Evolutionary conservation across 2,888 invertebrate genomes (phyloP).

Genomic region (Itoplectis maculator): DNA sequence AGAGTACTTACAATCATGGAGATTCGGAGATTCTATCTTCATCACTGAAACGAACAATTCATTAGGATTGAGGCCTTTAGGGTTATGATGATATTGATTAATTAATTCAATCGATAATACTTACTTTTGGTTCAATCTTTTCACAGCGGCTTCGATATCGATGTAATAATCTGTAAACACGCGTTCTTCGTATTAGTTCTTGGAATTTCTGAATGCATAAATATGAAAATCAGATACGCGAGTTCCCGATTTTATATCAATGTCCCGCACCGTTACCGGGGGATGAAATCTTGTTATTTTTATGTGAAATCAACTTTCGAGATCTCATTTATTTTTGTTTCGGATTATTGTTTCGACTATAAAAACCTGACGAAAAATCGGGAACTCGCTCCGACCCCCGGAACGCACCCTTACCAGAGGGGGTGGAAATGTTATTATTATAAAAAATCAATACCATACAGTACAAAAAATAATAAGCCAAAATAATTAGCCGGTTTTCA

Average conservation of each 20-base stretch:
- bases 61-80: neutral
- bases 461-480: neutral
- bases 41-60: neutral
- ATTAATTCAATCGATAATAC: neutral
- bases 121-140: neutral
- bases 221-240: neutral
- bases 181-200: neutral
- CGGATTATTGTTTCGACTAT: neutral
- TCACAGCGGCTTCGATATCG: no score
- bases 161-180: neutral
- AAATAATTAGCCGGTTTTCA: neutral
- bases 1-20: neutral
- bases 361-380: neutral
- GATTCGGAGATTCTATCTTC: neutral
- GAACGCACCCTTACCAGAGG: neutral
- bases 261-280: neutral
- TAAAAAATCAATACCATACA: neutral
- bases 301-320: neutral
- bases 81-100: conserved; percentile 1
- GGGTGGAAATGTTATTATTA: neutral
- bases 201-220: conserved; percentile 1
- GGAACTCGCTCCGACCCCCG: conserved; percentile 1
- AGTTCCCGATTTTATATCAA: no score
- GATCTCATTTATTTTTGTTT: neutral
- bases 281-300: neutral